Evolutionary conservation across 2,113 vertebrate genomes (phyloP).

Genomic region (Gymnocephalus cernua): DNA sequence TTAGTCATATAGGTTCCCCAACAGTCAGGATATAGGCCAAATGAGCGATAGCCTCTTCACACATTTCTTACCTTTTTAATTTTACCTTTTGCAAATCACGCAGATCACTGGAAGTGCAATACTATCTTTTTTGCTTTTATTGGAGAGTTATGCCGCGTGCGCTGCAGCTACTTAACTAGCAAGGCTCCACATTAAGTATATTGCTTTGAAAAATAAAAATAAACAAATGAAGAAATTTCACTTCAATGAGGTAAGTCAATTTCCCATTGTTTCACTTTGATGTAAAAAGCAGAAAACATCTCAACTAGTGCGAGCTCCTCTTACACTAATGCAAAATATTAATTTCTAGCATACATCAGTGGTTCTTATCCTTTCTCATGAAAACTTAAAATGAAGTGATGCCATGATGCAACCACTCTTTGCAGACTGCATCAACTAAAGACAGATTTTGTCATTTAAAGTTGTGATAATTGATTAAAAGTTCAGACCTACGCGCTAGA

Average conservation of each 20-base stretch:
- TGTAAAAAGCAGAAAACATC: too few relatives aligned
- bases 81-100: too few relatives aligned
- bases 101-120: too few relatives aligned
- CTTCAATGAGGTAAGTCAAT: neutral
- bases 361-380: neutral
- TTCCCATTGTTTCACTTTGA: neutral
- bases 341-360: neutral
- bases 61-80: too few relatives aligned
- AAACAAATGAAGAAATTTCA: neutral
- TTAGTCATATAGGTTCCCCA: too few relatives aligned
- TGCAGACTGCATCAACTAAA: neutral
- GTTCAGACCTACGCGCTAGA: conserved; percentile 10
- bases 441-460: neutral
- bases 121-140: neutral
- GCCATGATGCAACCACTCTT: neutral
- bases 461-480: conserved; percentile 11
- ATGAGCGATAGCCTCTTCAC: too few relatives aligned
- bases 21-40: too few relatives aligned
- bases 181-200: too few relatives aligned
- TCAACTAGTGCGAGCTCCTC: neutral
- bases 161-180: too few relatives aligned
- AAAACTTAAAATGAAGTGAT: neutral
- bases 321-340: neutral
- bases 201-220: neutral
- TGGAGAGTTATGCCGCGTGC: neutral